Base-by-base conservation (phyloP, 64 coral and sea anemone species). In the Stylophora pistillata region DNA sequence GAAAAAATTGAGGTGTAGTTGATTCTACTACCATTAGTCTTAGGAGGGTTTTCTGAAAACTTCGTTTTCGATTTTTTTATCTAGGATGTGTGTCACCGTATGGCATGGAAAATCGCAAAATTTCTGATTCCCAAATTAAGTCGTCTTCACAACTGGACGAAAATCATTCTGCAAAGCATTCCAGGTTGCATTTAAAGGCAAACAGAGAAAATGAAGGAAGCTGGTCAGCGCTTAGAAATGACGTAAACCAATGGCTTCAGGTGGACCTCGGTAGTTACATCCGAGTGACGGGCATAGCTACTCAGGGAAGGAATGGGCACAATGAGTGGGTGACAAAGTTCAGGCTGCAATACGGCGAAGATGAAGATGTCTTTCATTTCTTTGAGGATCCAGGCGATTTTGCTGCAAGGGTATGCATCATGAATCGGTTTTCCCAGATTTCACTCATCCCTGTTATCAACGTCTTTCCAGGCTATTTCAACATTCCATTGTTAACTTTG, bases 191-290 rank as follows among this genome's bases (percentile, higher is more conserved):
- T 25, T 68, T 21, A 11, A 68, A 68, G 26, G 64, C 64, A 6
- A 25, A 68, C 10, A 25, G 64, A 68, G 10, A 25, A 6, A 68
- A 5, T 0, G 23, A 3, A 11, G 64, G 64, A 21, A 68, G 64
- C 21, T 68, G 64, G 64, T 68, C 64, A 68, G 64, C 64, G 23
- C n/a, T 21, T 25, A 68, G 4, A 68, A 68, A 68, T 68, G 64
- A 68, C 26, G 21, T 68, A 11, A 68, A 68, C 64, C 64, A 68
- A 68, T 68, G 64, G 64, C 64, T 68, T 68, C 64, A 68, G 64
- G 64, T 68, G 20, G 64, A 68, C 25, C 64, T 68, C 25, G 10
- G 21, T n/a, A 68, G 4, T 68, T 68, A 68, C 21, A n/a, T 11
- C 2, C 20, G 64, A 5, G 64, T 68, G 64, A n/a, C 64, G 11